Evolutionary conservation across 2,113 vertebrate species (phyloP), one percentile per base, ranked within the genome.

Genomic region (Megaceryle maxima): DNA sequence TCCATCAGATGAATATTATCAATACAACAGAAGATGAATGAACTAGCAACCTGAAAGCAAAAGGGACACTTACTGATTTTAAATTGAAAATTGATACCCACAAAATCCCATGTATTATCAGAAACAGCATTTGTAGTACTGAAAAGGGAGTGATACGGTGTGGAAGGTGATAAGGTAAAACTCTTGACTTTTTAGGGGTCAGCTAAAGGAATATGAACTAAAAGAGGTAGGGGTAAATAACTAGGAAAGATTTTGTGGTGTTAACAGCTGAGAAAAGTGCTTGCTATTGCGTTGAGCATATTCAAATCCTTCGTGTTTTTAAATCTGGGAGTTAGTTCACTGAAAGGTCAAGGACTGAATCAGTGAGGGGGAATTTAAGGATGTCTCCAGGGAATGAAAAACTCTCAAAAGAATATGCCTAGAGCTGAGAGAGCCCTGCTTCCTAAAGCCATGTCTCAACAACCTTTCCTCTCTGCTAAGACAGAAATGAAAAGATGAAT

Each of bases 291-390:
- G 57, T 48, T 72, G 24, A 63, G 64, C n/a, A 11, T 74, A n/a
- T 70, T 86, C n/a, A 37, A 74, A 50, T n/a, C 63, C 16, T 66
- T 66, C 39, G 55, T 86, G 63, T 31, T 83, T 77, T 90, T 66
- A 88, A 77, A n/a, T 51, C 63, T 62, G 16, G 33, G 72, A 92
- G 75, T 68, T 68, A 50, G 95, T 95, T 96, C 85, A 86, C 90
- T 74, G 91, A 55, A 86, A 92, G 88, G 76, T 92, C 83, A 93
- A 60, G 1, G 15, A 77, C 46, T 90, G 90, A 94, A 83, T 31
- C 2, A n/a, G 31, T 77, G 79, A 83, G 76, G 68, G 37, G 19
- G 46, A 94, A 35, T 93, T 77, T 77, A 67, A 81, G 73, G 64
- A 75, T 83, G 68, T 70, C 86, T 88, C 68, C 46, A 70, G 83